A percentile compares a stretch with the other conserved stretches of the same genome.
These are phyloP conservation scores for Oncorhynchus keta DNA, from an alignment of 2,113 vertebrate species.

Conservation along the genomic window DNA sequence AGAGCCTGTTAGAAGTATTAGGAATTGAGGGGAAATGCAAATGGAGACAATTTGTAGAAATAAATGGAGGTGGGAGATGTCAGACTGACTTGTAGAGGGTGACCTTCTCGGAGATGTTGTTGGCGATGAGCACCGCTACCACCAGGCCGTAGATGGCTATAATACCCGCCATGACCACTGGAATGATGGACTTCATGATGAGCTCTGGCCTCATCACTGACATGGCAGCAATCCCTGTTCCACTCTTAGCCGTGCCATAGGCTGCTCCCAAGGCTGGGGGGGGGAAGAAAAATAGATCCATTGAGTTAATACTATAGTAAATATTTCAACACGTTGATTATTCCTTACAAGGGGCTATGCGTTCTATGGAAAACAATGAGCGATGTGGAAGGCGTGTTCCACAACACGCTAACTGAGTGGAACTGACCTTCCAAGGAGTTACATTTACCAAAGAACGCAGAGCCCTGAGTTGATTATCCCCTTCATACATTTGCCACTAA, in stretches of 20 bases:
- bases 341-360: too few species aligned
- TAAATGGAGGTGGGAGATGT: not conserved
- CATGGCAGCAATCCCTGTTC: constrained; percentile 97
- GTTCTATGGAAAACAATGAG: too few species aligned
- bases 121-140: constrained; percentile 96
- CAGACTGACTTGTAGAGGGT: constrained; percentile 87
- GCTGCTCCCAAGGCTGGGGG: constrained; percentile 90
- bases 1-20: too few species aligned
- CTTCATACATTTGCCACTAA: too few species aligned
- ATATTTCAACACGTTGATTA: too few species aligned
- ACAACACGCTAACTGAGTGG: too few species aligned
- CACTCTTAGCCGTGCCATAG: constrained; percentile 98
- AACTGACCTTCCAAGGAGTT: too few species aligned
- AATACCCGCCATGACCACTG: constrained; percentile 98
- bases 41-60: too few species aligned
- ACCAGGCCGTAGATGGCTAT: constrained; percentile 98
- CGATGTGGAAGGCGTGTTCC: too few species aligned
- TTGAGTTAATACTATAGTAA: not conserved
- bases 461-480: too few species aligned
- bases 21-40: too few species aligned
- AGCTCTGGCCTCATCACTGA: constrained; percentile 98
- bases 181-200: constrained; percentile 99
- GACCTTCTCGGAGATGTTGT: constrained; percentile 78
- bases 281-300: not conserved
- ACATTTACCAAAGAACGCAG: too few species aligned